A percentile compares a stretch with the other conserved stretches of the same genome.
phyloP scores from a whole-genome alignment of 2,888 invertebrate genomes.

The Drosophila kuntzei region DNA sequence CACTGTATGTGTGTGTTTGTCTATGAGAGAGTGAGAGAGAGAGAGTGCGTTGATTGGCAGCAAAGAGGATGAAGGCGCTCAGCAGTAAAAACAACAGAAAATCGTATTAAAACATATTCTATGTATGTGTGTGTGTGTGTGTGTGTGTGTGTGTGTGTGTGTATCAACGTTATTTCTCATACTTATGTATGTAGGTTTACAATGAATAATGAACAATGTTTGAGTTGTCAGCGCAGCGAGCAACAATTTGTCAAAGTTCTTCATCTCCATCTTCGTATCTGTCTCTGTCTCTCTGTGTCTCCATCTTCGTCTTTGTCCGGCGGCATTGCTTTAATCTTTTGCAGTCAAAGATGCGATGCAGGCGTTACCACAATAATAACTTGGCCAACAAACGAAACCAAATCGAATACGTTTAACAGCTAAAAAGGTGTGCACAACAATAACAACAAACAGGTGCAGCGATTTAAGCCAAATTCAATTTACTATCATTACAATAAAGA shows the following conservation, averaged over 20 bases:
- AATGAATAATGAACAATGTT: slow-evolving; percentile 68
- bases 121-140: slow-evolving; percentile 13
- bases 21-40: slow-evolving; percentile 11
- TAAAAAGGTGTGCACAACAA: slow-evolving; percentile 8
- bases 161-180: slow-evolving; percentile 36
- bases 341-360: slow-evolving; percentile 23
- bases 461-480: slow-evolving; percentile 55
- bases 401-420: slow-evolving; percentile 13
- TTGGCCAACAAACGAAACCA: slow-evolving; percentile 8
- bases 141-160: slow-evolving; percentile 17
- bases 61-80: slow-evolving; percentile 35
- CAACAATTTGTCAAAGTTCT: slow-evolving; percentile 78
- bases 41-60: slow-evolving; percentile 33
- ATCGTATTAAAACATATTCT: slow-evolving; percentile 49
- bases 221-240: slow-evolving; percentile 71
- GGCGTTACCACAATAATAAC: slow-evolving; percentile 2
- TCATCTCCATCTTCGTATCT: slow-evolving; percentile 11
- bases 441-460: slow-evolving; percentile 29
- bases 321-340: slow-evolving; percentile 54
- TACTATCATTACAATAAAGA: slow-evolving; percentile 65
- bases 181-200: slow-evolving; percentile 48
- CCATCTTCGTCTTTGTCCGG: slow-evolving; percentile 6
- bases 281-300: background rate
- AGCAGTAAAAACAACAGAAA: slow-evolving; percentile 44
- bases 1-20: background rate